Evolutionary conservation across 2,797 vertebrate species (phyloP).

Genomic region (Schizothorax lantsangensis): DNA sequence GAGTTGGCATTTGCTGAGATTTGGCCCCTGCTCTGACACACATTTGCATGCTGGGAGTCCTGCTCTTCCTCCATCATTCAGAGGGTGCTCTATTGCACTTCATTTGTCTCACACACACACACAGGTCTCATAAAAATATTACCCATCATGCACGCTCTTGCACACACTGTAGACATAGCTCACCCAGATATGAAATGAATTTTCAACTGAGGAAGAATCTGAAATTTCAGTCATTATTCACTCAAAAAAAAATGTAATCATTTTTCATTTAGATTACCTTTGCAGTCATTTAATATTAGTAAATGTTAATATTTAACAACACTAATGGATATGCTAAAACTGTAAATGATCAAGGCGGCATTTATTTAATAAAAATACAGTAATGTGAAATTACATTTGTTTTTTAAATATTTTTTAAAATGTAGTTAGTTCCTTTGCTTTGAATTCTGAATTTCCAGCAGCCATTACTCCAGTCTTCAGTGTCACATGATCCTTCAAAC

Average conservation of each 20-base stretch:
- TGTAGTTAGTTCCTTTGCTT: not conserved
- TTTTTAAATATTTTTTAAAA: not conserved
- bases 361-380: not conserved
- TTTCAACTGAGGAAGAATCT: not conserved
- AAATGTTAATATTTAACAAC: not conserved
- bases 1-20: slow-evolving; percentile 50
- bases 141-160: not conserved
- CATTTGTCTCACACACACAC: not conserved
- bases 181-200: not conserved
- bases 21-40: slow-evolving; percentile 51
- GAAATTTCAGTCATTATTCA: not conserved
- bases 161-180: not conserved
- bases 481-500: not conserved
- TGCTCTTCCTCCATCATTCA: slow-evolving; percentile 34
- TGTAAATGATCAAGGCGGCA: not conserved
- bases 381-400: not conserved
- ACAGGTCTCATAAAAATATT: slow-evolving; percentile 38
- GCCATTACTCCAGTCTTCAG: not conserved
- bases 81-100: slow-evolving; percentile 14
- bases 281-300: not conserved
- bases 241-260: not conserved
- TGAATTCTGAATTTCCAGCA: not conserved
- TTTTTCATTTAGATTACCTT: not conserved
- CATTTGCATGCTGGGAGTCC: slow-evolving; percentile 48
- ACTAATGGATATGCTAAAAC: not conserved